Evolutionary conservation across 92 coral and sea anemone genomes (phyloP), one percentile per base, ranked within the genome.

Genomic region (Epizoanthus fatuus): DNA sequence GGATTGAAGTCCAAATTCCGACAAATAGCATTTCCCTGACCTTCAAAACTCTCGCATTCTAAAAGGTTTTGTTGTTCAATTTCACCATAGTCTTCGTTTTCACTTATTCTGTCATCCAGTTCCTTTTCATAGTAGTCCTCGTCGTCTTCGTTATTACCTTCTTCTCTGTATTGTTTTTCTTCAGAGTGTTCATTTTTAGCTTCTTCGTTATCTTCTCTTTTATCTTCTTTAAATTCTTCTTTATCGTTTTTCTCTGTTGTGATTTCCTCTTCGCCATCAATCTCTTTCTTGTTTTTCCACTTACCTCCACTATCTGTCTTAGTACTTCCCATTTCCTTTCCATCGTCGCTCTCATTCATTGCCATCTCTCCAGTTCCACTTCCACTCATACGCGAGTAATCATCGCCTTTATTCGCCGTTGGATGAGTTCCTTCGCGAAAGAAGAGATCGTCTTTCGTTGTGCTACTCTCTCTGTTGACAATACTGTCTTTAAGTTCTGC

Each of bases 81-180:
- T 22, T 53, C 78, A 10, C 73, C 42, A 7, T 7, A 20, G 20
- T 64, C 32, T 45, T 35, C 49, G 15, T 63, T 85, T 57, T 85
- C 81, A 35, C 37, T 14, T 35, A 56, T 11, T 7, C 72, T 44
- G 59, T 72, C 59, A 22, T 20, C 2, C 40, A 58, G 45, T 5
- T 84, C 87, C 35, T 72, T 69, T 39, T 79, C 47, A 42, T 74
- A n/a, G 44, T 40, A 25, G 16, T 63, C 58, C 17, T 85, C 58
- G 63, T 81, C 4, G 17, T 51, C 19, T 16, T 37, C 35, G 35
- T 9, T 16, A 7, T 19, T 14, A 47, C 62, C 63, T 40, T 59
- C 44, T 52, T 75, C 47, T 62, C 17, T 16, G 22, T 17, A n/a
- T 17, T 51, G 25, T 14, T 32, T 38, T 42, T 47, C 42, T 20